Evolutionary conservation across 2,113 vertebrate species (phyloP).

Genomic region (Muscicapa adusta): DNA sequence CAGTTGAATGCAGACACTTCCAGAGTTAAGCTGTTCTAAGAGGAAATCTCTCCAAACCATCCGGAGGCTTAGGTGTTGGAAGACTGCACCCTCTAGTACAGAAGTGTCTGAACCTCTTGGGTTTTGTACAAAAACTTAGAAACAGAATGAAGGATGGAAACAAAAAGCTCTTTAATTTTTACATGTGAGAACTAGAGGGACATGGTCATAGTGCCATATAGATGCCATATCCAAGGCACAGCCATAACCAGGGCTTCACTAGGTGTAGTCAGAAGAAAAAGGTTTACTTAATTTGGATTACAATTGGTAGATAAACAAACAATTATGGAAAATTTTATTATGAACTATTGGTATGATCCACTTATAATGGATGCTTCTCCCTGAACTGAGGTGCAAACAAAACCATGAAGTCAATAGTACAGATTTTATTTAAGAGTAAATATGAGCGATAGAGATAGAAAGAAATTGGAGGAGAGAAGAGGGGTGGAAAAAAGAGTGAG

Average conservation of each 20-base stretch:
- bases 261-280: rapidly evolving
- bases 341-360: not conserved
- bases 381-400: not conserved
- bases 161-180: not conserved
- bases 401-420: not conserved
- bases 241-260: not conserved
- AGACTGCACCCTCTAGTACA: not conserved
- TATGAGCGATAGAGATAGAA: not conserved
- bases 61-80: not conserved
- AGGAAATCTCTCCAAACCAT: not conserved
- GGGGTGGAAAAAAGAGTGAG: no score
- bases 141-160: not conserved
- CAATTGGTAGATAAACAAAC: not conserved
- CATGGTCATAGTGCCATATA: not conserved
- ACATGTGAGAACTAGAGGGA: not conserved
- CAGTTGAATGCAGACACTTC: not conserved
- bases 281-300: not conserved
- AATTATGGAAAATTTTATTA: not conserved
- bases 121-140: not conserved
- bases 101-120: not conserved
- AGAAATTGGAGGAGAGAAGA: not conserved
- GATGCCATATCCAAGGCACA: not conserved
- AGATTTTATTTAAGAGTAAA: not conserved
- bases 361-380: not conserved
- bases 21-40: not conserved